phyloP scores from a whole-genome alignment of 2,888 invertebrate species.

The Papilio gigon region DNA sequence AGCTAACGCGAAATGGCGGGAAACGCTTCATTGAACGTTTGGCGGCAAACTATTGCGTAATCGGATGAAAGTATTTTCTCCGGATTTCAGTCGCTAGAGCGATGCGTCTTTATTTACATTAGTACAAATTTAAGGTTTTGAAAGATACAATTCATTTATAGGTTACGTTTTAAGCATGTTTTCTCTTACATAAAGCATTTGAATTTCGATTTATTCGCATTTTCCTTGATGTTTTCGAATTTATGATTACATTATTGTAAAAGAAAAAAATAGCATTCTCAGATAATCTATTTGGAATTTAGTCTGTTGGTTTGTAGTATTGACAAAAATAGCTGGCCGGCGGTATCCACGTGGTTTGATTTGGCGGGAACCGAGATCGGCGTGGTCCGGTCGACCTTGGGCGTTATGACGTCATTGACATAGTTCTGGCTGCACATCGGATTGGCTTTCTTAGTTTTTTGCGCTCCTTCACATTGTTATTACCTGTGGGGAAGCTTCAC shows the following conservation, averaged over 20 bases:
- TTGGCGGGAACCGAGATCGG: conserved; percentile 72
- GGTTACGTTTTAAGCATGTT: conserved; percentile 44
- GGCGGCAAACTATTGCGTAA: conserved; percentile 75
- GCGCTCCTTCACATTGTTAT: conserved; percentile 46
- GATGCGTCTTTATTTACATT: conserved; percentile 29
- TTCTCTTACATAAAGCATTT: conserved; percentile 44
- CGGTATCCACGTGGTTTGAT: conserved; percentile 59
- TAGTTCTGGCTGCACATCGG: conserved; percentile 72
- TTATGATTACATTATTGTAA: conserved; percentile 39
- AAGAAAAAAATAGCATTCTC: conserved; percentile 14
- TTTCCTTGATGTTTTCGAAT: conserved; percentile 40
- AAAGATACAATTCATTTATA: no score
- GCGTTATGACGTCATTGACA: conserved; percentile 76
- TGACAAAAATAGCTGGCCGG: conserved; percentile 16
- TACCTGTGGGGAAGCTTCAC: conserved; percentile 41
- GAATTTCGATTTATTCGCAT: conserved; percentile 40
- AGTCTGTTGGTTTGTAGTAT: conserved; percentile 24
- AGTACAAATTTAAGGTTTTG: background rate
- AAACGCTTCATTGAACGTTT: conserved; percentile 76
- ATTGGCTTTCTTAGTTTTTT: conserved; percentile 45
- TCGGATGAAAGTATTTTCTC: conserved; percentile 68
- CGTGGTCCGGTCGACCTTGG: conserved; percentile 73
- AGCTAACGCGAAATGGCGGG: conserved; percentile 69
- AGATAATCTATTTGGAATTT: conserved; percentile 32
- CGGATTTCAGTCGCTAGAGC: conserved; percentile 43